Evolutionary conservation across 2,113 vertebrate genomes (phyloP).

Genomic region (Marcusenius ussheri): DNA sequence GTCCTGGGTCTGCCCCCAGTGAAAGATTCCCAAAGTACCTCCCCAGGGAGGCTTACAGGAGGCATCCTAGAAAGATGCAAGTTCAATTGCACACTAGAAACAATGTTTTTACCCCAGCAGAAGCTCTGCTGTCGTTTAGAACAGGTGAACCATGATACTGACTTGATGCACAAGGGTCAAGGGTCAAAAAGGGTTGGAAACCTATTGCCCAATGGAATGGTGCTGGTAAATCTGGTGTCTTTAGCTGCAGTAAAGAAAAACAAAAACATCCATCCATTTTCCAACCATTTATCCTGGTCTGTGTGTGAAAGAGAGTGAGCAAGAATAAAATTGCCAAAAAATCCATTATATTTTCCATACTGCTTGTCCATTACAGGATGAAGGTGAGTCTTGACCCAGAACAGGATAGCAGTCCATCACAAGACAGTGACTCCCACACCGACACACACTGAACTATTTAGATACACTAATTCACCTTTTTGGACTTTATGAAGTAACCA

Average conservation of each 20-base stretch:
- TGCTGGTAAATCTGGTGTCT: neutral
- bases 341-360: neutral
- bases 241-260: neutral
- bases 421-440: neutral
- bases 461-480: neutral
- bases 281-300: neutral
- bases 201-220: neutral
- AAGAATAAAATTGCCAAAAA: neutral
- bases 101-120: slow-evolving; percentile 31
- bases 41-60: neutral
- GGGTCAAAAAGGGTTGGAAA: neutral
- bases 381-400: neutral
- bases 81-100: slow-evolving; percentile 31
- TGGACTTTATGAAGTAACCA: neutral
- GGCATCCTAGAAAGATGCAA: neutral
- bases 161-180: neutral
- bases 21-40: neutral
- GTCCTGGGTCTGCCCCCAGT: neutral
- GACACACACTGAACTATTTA: neutral
- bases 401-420: neutral
- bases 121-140: neutral
- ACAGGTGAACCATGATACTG: slow-evolving; percentile 11
- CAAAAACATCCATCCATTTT: neutral
- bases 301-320: neutral
- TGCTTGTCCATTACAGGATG: neutral